These are phyloP conservation scores for Pagrus major DNA, from an alignment of 2,113 vertebrate genomes.

Conservation along the genomic window DNA sequence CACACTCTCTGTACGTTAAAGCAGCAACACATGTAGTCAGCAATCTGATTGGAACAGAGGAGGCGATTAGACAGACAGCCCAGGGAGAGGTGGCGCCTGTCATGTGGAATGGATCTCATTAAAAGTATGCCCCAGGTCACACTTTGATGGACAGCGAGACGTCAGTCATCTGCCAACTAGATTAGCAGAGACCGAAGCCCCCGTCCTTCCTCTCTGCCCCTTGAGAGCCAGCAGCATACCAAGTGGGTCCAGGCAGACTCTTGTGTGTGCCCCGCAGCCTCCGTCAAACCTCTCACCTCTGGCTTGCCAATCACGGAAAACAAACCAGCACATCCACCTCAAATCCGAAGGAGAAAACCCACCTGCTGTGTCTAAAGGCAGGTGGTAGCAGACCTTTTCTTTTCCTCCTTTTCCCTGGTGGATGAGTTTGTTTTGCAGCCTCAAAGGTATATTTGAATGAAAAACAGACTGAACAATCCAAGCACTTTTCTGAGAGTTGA, in stretches of 20 bases:
- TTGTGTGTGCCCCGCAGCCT: slow-evolving; percentile 48
- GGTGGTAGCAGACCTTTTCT: slow-evolving; percentile 45
- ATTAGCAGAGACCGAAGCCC: slow-evolving; percentile 75
- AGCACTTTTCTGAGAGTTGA: slow-evolving; percentile 15
- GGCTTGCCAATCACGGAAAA: slow-evolving; percentile 63
- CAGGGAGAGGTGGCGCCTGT: slow-evolving; percentile 79
- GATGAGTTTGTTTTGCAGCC: slow-evolving; percentile 11
- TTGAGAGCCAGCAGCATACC: slow-evolving; percentile 72
- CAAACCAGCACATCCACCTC: slow-evolving; percentile 43
- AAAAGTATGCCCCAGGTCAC: slow-evolving; percentile 85
- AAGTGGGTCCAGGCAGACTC: slow-evolving; percentile 64
- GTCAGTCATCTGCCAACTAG: slow-evolving; percentile 83
- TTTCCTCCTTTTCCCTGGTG: slow-evolving; percentile 33
- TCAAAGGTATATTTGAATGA: slow-evolving; percentile 37
- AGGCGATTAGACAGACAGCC: slow-evolving; percentile 75
- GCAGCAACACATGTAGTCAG: slow-evolving; percentile 76
- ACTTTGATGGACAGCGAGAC: slow-evolving; percentile 84
- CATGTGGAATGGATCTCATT: slow-evolving; percentile 86
- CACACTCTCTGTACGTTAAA: slow-evolving; percentile 50
- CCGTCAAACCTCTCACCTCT: slow-evolving; percentile 63
- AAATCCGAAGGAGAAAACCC: slow-evolving; percentile 21
- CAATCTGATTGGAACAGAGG: slow-evolving; percentile 66
- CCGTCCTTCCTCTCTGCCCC: slow-evolving; percentile 61
- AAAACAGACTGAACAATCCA: slow-evolving; percentile 12
- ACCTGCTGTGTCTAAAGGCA: slow-evolving; percentile 66